phyloP scores from a whole-genome alignment of 2,113 vertebrate genomes.

The Dipodomys merriami region DNA sequence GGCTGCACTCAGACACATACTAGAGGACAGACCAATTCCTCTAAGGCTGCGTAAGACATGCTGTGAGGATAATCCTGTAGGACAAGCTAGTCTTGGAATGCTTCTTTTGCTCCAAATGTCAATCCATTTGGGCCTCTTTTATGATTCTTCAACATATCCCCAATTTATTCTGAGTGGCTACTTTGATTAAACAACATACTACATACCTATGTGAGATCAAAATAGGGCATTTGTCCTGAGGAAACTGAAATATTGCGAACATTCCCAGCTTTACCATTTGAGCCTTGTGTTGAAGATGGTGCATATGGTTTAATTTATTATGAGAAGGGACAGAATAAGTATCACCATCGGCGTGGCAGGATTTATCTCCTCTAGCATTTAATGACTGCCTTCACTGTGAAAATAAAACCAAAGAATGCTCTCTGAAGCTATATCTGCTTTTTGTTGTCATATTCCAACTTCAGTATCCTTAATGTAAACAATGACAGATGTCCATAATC shows the following conservation, averaged over 20 bases:
- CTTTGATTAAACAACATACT: not conserved
- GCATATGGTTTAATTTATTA: not conserved
- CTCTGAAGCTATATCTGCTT: not conserved
- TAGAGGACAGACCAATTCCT: not conserved
- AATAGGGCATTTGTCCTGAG: not conserved
- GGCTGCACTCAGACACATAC: not conserved
- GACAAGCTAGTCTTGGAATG: not conserved
- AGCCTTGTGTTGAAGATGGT: not conserved
- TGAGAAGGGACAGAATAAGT: not conserved
- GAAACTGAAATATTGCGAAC: not conserved
- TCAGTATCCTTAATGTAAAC: constrained; percentile 22
- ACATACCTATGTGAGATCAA: not conserved
- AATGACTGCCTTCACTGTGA: not conserved
- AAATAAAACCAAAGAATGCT: not conserved
- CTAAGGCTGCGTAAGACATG: not conserved
- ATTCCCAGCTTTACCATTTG: not conserved
- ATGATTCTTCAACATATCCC: not conserved
- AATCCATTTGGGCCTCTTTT: not conserved
- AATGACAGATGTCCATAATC: constrained; percentile 41
- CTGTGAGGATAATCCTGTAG: not conserved
- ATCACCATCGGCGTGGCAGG: rapidly evolving
- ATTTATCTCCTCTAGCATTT: not conserved
- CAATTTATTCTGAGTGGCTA: not conserved
- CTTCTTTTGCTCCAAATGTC: not conserved
- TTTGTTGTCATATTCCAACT: constrained; percentile 2